These are phyloP conservation scores for Drosophila azteca DNA, from an alignment of 1,140 invertebrate species.

Conservation along the genomic window DNA sequence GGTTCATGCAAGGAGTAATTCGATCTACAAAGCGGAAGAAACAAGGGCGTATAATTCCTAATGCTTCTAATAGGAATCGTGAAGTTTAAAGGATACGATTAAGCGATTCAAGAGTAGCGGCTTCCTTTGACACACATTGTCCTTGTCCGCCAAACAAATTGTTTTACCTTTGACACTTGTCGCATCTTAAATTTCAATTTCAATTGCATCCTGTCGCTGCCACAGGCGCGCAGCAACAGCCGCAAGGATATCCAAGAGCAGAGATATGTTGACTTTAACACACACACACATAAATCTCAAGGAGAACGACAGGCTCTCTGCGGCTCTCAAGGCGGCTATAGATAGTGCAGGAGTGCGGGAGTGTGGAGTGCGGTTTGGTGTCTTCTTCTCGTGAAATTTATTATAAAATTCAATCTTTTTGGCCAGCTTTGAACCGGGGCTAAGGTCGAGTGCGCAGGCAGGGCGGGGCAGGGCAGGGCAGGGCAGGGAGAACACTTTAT, in stretches of 20 bases:
- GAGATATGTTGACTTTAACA: slow-evolving; percentile 45
- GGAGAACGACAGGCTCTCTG: slow-evolving; percentile 15
- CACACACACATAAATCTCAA: slow-evolving; percentile 27
- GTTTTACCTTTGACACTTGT: slow-evolving; percentile 9
- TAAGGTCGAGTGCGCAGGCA: too few species aligned
- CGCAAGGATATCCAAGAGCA: slow-evolving; percentile 1
- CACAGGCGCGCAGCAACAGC: background rate
- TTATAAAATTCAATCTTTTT: slow-evolving; percentile 79
- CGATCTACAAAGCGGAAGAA: too few species aligned
- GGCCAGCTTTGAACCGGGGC: slow-evolving; percentile 35
- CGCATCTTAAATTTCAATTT: slow-evolving; percentile 22
- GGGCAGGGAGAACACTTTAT: slow-evolving; percentile 17
- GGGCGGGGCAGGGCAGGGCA: too few species aligned
- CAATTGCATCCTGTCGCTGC: background rate
- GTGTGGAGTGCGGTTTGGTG: too few species aligned
- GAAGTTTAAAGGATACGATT: background rate
- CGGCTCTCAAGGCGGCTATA: background rate
- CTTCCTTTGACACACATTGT: too few species aligned
- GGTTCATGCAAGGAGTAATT: too few species aligned
- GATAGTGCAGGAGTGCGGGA: slow-evolving; percentile 6
- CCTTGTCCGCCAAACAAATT: too few species aligned
- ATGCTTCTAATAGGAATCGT: too few species aligned
- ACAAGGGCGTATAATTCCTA: too few species aligned
- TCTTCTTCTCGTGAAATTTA: slow-evolving; percentile 60
- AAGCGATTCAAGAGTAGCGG: too few species aligned